Base-by-base conservation (phyloP, 2,888 invertebrate species). In the Drosophila borborema region DNA sequence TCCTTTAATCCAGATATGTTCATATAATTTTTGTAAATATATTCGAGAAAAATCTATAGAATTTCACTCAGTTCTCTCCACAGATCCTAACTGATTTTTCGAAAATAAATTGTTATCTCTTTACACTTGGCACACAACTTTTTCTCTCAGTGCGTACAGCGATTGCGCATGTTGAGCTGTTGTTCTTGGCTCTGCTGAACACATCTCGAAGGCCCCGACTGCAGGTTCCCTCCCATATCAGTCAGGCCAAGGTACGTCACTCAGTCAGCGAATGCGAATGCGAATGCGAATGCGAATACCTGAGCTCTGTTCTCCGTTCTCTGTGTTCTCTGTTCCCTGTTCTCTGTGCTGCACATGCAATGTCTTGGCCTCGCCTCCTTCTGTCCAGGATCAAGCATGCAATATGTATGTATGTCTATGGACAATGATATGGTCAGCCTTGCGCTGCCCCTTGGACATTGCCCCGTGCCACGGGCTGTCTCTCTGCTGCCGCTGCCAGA, bases 331-430 rank as follows among this genome's bases (percentile, higher is more conserved):
- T 64, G 55, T 45, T n/a, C n/a, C n/a, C n/a, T n/a, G 49, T 56
- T 41, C 31, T 46, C 48, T 63, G 49, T 41, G 72, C 45, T 72
- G 80, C 77, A 85, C 87, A 86, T 80, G 87, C 89, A 87, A 84
- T 64, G 78, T 73, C 48, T 46, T 23, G 67, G 83, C 41, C 80
- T 88, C 82, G 82, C 86, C 88, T 75, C 75, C 82, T 54, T 38
- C 20, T 78, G 66, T 51, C 54, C 80, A 80, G 86, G 86, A 90
- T 90, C 90, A 87, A 86, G 90, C 91, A 92, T 90, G 91, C 90
- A 86, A 91, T 90, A 82, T 71, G 40, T 64, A 67, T 70, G 28
- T 28, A 28, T 28, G 7, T 28, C 3, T 28, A 28, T 28, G 28
- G 28, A 80, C 20, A 23, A 8, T 8, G 46, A 14, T 56, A 12